phyloP scores from a whole-genome alignment of 53 echinoderm and acorn worm genomes.

The Patiria pectinifera region DNA sequence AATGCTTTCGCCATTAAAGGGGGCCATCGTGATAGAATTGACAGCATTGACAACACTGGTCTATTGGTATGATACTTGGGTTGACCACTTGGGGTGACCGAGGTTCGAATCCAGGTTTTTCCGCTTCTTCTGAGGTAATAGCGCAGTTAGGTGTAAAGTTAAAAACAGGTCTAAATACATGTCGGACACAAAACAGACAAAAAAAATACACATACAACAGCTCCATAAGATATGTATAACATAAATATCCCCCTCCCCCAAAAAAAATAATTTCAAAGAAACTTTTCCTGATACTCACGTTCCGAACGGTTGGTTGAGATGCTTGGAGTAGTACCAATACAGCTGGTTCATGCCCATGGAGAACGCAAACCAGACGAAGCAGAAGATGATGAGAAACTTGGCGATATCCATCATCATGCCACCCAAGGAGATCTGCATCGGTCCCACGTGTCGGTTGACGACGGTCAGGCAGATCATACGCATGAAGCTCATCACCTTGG shows the following conservation, averaged over 20 bases:
- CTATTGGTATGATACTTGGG: too few species aligned
- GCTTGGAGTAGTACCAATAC: constrained; percentile 92
- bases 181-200: too few species aligned
- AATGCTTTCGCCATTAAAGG: too few species aligned
- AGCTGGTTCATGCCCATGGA: constrained; percentile 96
- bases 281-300: constrained; percentile 68
- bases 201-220: too few species aligned
- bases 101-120: too few species aligned
- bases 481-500: constrained; percentile 95
- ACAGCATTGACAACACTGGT: too few species aligned
- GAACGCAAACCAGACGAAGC: constrained; percentile 98
- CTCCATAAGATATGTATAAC: too few species aligned
- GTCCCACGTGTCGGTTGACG: constrained; percentile 90
- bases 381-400: constrained; percentile 91
- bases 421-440: constrained; percentile 96
- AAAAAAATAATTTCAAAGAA: neutral
- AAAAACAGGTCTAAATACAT: too few species aligned
- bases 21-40: too few species aligned
- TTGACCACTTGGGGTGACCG: too few species aligned
- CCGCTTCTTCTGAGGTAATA: too few species aligned
- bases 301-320: constrained; percentile 74
- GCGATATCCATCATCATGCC: constrained; percentile 96
- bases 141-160: too few species aligned
- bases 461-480: constrained; percentile 90
- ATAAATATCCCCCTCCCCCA: neutral